phyloP scores from a whole-genome alignment of 2,113 vertebrate species.

The Anas platyrhynchos region DNA sequence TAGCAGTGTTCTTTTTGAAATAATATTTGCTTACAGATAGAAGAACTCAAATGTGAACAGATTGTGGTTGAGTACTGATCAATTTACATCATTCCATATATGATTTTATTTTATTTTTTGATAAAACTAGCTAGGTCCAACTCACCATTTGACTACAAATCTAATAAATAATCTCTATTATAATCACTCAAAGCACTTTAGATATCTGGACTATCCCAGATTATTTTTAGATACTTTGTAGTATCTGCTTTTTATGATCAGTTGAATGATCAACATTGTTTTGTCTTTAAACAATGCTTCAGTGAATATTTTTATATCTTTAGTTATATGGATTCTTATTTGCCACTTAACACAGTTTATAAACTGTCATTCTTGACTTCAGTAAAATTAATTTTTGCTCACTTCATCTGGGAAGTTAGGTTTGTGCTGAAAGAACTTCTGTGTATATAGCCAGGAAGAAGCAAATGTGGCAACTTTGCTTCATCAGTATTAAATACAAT shows the following conservation, averaged over 20 bases:
- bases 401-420: slow-evolving; percentile 51
- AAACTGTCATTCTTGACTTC: slow-evolving; percentile 56
- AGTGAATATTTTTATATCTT: slow-evolving; percentile 77
- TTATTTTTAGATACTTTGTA: slow-evolving; percentile 90
- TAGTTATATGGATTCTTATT: slow-evolving; percentile 47
- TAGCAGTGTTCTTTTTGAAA: slow-evolving; percentile 32
- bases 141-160: slow-evolving; percentile 53
- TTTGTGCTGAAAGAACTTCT: slow-evolving; percentile 40
- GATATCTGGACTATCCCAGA: slow-evolving; percentile 92
- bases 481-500: slow-evolving; percentile 79
- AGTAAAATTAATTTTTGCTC: slow-evolving; percentile 60
- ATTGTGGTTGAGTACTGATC: slow-evolving; percentile 22
- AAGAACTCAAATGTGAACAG: slow-evolving; percentile 40
- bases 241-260: slow-evolving; percentile 94
- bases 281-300: slow-evolving; percentile 77
- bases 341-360: slow-evolving; percentile 68
- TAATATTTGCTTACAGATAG: slow-evolving; percentile 39
- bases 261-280: slow-evolving; percentile 94
- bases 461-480: slow-evolving; percentile 69
- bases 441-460: slow-evolving; percentile 69
- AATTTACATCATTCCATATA: slow-evolving; percentile 16
- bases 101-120: background rate
- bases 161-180: slow-evolving; percentile 61
- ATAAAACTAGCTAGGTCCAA: background rate
- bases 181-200: slow-evolving; percentile 97